Conservation (phyloP, 1,140 invertebrate genomes). For the Yoshiicerus persimilis region DNA sequence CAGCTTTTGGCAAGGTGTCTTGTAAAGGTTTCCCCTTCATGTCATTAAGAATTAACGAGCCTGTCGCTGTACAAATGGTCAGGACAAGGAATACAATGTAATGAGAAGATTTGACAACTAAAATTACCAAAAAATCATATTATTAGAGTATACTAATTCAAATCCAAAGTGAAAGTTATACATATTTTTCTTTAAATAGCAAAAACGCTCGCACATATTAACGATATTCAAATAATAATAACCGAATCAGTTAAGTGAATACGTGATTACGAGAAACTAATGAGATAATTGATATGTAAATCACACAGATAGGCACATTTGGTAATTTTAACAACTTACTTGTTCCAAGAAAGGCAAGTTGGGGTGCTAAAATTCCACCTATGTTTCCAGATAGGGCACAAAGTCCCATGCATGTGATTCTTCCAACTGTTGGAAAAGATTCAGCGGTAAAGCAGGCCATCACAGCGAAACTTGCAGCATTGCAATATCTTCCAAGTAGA, state of each 20-base stretch:
- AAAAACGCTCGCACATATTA: too few relatives aligned
- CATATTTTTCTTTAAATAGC: too few relatives aligned
- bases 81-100: slow-evolving; percentile 28
- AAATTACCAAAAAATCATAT: neutral
- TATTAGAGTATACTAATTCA: too few relatives aligned
- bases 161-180: too few relatives aligned
- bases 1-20: slow-evolving; percentile 5
- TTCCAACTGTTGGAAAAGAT: slow-evolving; percentile 38
- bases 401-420: slow-evolving; percentile 34
- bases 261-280: neutral
- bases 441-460: slow-evolving; percentile 41
- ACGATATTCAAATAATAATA: too few relatives aligned
- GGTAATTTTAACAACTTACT: slow-evolving; percentile 39
- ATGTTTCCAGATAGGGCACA: slow-evolving; percentile 41
- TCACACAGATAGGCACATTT: neutral
- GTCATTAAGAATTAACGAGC: slow-evolving; percentile 14
- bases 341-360: slow-evolving; percentile 34
- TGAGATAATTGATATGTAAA: neutral
- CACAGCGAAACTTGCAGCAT: slow-evolving; percentile 25
- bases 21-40: slow-evolving; percentile 35
- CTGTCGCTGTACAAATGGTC: neutral
- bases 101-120: slow-evolving; percentile 21
- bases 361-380: slow-evolving; percentile 38
- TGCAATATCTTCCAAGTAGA: neutral
- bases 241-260: too few relatives aligned